phyloP scores from a whole-genome alignment of 2,888 invertebrate genomes.

The Charanyca ferruginea region DNA sequence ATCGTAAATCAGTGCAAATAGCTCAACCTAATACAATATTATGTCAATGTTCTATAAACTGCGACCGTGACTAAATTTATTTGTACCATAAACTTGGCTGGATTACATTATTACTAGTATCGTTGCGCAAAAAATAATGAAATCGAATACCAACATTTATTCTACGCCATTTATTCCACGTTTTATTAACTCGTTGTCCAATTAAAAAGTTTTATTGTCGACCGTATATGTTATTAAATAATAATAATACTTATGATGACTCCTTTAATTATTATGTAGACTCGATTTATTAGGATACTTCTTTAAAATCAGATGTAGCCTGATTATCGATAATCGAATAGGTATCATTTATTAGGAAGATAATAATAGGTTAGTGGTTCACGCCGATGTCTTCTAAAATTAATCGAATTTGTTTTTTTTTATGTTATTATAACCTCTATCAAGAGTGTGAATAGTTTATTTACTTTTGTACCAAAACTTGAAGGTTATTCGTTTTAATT shows the following conservation, averaged over 20 bases:
- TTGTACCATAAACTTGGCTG: conserved; percentile 36
- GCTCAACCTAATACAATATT: conserved; percentile 26
- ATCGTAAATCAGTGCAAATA: conserved; percentile 57
- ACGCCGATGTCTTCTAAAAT: conserved; percentile 16
- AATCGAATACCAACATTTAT: conserved; percentile 3
- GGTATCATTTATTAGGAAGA: conserved; percentile 20
- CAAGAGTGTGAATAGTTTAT: conserved; percentile 1
- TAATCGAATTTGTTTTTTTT: conserved; percentile 24
- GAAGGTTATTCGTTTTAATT: conserved; percentile 13
- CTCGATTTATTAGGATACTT: conserved; percentile 38
- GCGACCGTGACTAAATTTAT: conserved; percentile 42
- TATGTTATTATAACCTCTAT: neutral
- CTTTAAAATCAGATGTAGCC: conserved; percentile 13
- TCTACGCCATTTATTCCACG: conserved; percentile 23
- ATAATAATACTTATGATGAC: conserved; percentile 26
- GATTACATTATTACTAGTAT: conserved; percentile 38
- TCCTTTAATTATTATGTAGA: conserved; percentile 40
- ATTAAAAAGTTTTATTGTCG: conserved; percentile 30
- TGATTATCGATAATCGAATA: conserved; percentile 39
- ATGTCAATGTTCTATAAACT: conserved; percentile 39
- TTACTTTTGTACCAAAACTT: neutral
- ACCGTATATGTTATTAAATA: conserved; percentile 34
- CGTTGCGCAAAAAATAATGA: conserved; percentile 36
- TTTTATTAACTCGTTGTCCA: conserved; percentile 38
- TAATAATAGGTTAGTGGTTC: conserved; percentile 36